Conservation (phyloP, 2,113 vertebrate genomes). For the Nesospiza acunhae region DNA sequence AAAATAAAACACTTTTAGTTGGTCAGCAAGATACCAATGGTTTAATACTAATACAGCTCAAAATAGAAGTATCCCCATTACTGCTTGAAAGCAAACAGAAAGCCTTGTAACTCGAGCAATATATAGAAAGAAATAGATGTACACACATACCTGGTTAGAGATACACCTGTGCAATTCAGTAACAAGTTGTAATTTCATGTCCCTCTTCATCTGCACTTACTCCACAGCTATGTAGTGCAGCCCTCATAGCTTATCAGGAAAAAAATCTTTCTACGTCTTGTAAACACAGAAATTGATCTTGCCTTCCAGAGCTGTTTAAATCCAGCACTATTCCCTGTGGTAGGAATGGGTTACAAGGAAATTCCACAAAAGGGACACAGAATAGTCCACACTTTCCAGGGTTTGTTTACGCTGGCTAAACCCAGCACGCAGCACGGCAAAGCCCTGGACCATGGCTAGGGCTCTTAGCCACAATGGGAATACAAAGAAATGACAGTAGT, state of each 20-base stretch:
- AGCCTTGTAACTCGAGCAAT: not conserved
- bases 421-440: not conserved
- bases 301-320: not conserved
- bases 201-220: constrained; percentile 16
- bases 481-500: constrained; percentile 20
- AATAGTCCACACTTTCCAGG: not conserved
- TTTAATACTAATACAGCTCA: not conserved
- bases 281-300: not conserved
- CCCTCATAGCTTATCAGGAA: not conserved
- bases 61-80: not conserved
- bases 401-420: not conserved
- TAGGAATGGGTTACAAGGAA: not conserved
- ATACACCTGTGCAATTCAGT: constrained; percentile 38
- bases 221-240: not conserved
- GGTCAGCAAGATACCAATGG: not conserved
- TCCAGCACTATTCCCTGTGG: not conserved
- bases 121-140: not conserved
- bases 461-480: not conserved
- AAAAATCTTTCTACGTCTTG: not conserved
- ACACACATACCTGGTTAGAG: constrained; percentile 40
- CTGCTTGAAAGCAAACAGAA: not conserved
- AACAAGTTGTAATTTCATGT: constrained; percentile 26
- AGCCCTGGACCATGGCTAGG: not conserved
- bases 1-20: not conserved
- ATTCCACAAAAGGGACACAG: not conserved